A percentile compares a stretch with the other conserved stretches of the same genome.
These are phyloP conservation scores for Platorchestia sp. DNA, from an alignment of 1,140 invertebrate genomes.

Conservation along the genomic window DNA sequence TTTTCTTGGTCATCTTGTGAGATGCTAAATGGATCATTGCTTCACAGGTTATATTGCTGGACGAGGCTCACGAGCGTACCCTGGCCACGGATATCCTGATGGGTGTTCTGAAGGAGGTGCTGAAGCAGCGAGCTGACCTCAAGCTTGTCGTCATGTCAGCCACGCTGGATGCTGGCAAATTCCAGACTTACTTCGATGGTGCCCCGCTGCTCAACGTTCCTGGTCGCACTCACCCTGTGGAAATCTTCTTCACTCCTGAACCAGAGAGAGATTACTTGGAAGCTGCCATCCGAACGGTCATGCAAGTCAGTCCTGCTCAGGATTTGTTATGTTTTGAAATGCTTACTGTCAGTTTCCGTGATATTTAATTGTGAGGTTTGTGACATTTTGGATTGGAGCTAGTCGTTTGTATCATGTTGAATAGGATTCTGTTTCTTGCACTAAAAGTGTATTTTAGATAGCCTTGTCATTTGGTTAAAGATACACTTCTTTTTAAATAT, in stretches of 20 bases:
- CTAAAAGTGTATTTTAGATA: too few species aligned
- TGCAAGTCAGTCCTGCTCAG: conserved; percentile 77
- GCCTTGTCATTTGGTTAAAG: too few species aligned
- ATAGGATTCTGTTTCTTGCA: background rate
- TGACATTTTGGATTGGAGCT: background rate
- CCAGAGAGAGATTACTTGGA: conserved; percentile 98
- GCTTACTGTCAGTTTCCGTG: background rate
- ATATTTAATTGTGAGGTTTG: background rate
- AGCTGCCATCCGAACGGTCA: conserved; percentile 97
- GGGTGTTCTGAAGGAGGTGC: conserved; percentile 98
- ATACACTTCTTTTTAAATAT: too few species aligned
- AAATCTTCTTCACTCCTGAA: conserved; percentile 99
- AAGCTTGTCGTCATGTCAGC: conserved; percentile 99
- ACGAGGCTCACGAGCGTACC: conserved; percentile 99
- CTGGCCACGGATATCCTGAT: conserved; percentile 98
- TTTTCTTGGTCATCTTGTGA: too few species aligned
- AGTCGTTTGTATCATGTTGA: too few species aligned
- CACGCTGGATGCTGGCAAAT: conserved; percentile 99
- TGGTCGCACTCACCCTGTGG: conserved; percentile 92
- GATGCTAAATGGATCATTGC: too few species aligned
- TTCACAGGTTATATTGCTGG: conserved; percentile 87
- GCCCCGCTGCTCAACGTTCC: conserved; percentile 99
- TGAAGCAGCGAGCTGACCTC: conserved; percentile 92
- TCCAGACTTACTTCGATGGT: conserved; percentile 97
- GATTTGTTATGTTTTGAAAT: background rate